phyloP scores from a whole-genome alignment of 1,140 invertebrate species.

The Neomicropteryx cornuta region DNA sequence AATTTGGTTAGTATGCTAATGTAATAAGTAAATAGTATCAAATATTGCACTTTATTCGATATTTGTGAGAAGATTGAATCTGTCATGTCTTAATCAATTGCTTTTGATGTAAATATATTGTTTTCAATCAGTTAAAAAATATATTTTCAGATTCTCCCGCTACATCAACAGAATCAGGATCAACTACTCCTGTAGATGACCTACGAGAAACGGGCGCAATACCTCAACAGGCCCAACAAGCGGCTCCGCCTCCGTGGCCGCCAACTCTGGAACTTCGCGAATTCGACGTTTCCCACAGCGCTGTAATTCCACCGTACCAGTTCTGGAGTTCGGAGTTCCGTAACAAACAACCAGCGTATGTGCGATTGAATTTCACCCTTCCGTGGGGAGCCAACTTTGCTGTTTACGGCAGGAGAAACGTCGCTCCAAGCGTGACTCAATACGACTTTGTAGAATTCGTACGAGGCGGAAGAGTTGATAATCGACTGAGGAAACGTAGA shows the following conservation, averaged over 20 bases:
- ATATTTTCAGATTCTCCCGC: slow-evolving; percentile 40
- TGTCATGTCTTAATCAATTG: too few species aligned
- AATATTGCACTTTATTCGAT: too few species aligned
- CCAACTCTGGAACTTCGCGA: slow-evolving; percentile 69
- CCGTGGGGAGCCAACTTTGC: slow-evolving; percentile 87
- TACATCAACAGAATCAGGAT: slow-evolving; percentile 34
- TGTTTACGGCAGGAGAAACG: slow-evolving; percentile 84
- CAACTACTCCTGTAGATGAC: slow-evolving; percentile 37
- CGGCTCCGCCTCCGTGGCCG: slow-evolving; percentile 57
- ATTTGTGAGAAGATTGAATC: too few species aligned
- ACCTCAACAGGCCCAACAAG: slow-evolving; percentile 53
- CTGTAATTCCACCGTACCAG: slow-evolving; percentile 73
- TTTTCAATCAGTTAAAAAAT: too few species aligned
- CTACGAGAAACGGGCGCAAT: slow-evolving; percentile 46
- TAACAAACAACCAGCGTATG: slow-evolving; percentile 78
- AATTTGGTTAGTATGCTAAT: too few species aligned
- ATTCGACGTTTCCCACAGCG: slow-evolving; percentile 68
- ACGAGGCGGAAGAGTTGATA: slow-evolving; percentile 68
- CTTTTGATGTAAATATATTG: too few species aligned
- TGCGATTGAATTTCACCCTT: slow-evolving; percentile 81
- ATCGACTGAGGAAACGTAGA: slow-evolving; percentile 49
- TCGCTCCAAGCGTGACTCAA: slow-evolving; percentile 87
- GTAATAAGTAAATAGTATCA: too few species aligned
- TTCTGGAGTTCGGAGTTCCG: slow-evolving; percentile 88
- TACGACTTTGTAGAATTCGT: slow-evolving; percentile 93